These are phyloP conservation scores for Escarpia spicata DNA, from an alignment of 2,888 invertebrate genomes.

Conservation along the genomic window DNA sequence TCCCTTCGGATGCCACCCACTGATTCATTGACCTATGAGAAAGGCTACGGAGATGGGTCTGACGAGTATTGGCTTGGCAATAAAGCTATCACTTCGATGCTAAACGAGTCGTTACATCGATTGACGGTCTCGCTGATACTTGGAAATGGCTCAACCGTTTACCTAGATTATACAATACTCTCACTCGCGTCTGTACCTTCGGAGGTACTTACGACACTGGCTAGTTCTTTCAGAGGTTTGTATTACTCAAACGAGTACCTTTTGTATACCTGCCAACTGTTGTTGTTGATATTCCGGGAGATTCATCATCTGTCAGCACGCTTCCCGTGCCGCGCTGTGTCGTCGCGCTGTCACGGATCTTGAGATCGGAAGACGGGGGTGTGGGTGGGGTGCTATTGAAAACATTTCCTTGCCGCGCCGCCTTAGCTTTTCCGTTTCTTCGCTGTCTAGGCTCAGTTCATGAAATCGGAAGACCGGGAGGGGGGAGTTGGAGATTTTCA, in stretches of 20 bases:
- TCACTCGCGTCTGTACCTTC: not conserved
- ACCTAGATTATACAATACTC: not conserved
- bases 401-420: too few species aligned
- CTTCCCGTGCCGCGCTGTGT: too few species aligned
- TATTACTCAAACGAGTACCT: not conserved
- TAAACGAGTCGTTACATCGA: not conserved
- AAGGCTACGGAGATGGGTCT: not conserved
- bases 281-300: too few species aligned
- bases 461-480: too few species aligned
- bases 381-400: too few species aligned
- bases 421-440: too few species aligned
- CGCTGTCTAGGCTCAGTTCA: too few species aligned
- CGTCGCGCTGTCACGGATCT: too few species aligned
- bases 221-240: not conserved
- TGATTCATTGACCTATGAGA: not conserved
- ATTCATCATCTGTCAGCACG: too few species aligned
- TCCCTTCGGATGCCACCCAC: not conserved
- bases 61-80: not conserved
- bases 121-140: not conserved
- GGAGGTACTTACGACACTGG: not conserved
- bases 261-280: too few species aligned
- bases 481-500: too few species aligned
- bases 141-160: not conserved
- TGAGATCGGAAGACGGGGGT: too few species aligned
- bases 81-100: not conserved